These are phyloP conservation scores for Pygoscelis antarcticus DNA, from an alignment of 2,113 vertebrate genomes.

Conservation along the genomic window DNA sequence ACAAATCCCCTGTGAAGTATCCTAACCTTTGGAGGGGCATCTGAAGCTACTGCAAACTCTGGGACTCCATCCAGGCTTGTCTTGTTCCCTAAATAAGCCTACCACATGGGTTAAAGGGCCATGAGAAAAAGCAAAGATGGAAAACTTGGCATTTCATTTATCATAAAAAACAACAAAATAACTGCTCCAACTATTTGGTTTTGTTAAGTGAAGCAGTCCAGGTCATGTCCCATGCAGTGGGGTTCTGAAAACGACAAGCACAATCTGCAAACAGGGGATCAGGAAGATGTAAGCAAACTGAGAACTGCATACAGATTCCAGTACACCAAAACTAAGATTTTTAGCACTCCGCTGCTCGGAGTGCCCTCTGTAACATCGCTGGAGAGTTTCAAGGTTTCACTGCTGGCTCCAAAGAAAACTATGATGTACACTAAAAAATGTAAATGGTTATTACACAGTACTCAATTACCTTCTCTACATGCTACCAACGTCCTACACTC, in stretches of 20 bases:
- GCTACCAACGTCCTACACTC: neutral
- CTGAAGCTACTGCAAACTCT: conserved; percentile 63
- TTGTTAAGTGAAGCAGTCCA: conserved; percentile 41
- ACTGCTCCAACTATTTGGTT: conserved; percentile 34
- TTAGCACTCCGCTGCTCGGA: neutral
- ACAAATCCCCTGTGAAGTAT: conserved; percentile 44
- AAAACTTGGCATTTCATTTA: conserved; percentile 45
- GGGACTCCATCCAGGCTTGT: conserved; percentile 59
- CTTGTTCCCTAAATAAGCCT: conserved; percentile 67
- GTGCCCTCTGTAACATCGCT: neutral
- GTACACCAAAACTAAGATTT: neutral
- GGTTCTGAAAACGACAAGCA: conserved; percentile 6
- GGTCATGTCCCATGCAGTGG: conserved; percentile 25
- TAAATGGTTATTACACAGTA: neutral
- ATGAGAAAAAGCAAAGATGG: conserved; percentile 57
- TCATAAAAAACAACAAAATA: conserved; percentile 41
- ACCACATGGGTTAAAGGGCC: conserved; percentile 60
- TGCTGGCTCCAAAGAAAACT: neutral
- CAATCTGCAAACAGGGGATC: neutral
- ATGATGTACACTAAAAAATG: neutral
- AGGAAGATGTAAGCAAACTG: neutral
- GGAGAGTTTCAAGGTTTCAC: neutral
- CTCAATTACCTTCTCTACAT: neutral
- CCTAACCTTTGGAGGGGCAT: conserved; percentile 66
- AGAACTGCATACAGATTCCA: neutral